Conservation (phyloP, 2,888 invertebrate genomes). For the Drosophila barbarae region DNA sequence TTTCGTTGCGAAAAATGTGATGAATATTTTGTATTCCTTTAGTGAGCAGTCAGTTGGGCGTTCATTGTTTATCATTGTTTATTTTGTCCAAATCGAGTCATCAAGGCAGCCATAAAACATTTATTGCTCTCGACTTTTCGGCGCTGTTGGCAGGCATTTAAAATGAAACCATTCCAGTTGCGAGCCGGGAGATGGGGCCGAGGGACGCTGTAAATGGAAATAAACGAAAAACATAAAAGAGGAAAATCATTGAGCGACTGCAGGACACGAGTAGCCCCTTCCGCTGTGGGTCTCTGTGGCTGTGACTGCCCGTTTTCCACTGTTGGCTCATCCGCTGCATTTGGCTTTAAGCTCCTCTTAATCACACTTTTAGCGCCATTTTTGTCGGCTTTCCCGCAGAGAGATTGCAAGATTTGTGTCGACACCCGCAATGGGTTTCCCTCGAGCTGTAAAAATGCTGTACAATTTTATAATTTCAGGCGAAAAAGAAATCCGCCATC, state of each 20-base stretch:
- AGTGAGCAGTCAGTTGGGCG: slow-evolving; percentile 1
- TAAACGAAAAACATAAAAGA: slow-evolving; percentile 17
- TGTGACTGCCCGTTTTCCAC: slow-evolving; percentile 3
- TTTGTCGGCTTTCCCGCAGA: slow-evolving; percentile 7
- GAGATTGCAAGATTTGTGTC: slow-evolving; percentile 14
- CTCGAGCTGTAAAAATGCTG: slow-evolving; percentile 10
- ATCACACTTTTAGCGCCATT: slow-evolving; percentile 42
- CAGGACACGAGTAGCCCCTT: slow-evolving; percentile 8
- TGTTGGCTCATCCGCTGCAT: slow-evolving; percentile 38
- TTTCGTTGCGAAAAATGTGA: not conserved
- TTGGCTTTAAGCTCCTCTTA: slow-evolving; percentile 43
- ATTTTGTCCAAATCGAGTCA: slow-evolving; percentile 17
- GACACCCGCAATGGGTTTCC: slow-evolving; percentile 19
- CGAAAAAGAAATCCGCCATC: slow-evolving; percentile 23
- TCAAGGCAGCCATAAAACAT: slow-evolving; percentile 57
- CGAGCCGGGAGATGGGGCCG: not conserved
- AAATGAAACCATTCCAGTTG: slow-evolving; percentile 23
- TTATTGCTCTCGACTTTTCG: slow-evolving; percentile 65
- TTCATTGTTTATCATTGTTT: slow-evolving; percentile 11
- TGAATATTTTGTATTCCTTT: not conserved
- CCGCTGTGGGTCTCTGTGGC: slow-evolving; percentile 1
- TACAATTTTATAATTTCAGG: not conserved
- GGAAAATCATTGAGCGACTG: slow-evolving; percentile 18
- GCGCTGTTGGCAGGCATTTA: slow-evolving; percentile 45
- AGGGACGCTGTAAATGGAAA: slow-evolving; percentile 1